A percentile compares a stretch with the other conserved stretches of the same genome.
phyloP scores from a whole-genome alignment of 2,113 vertebrate species.

The Podarcis cretensis region DNA sequence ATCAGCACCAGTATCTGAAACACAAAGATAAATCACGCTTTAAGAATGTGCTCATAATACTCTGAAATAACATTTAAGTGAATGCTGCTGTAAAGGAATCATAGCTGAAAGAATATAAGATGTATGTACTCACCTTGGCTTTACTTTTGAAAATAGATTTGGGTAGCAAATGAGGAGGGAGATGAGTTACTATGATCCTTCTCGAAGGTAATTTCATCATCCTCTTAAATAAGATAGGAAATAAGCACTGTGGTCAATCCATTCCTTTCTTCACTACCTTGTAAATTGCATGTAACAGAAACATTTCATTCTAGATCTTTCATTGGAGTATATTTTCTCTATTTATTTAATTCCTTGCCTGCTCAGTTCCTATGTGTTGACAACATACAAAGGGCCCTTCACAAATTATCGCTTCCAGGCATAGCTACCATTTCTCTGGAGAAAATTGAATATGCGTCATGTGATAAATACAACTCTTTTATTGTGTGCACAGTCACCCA shows the following conservation, averaged over 20 bases:
- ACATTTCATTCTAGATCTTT: neutral
- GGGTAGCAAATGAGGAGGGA: slow-evolving; percentile 47
- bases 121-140: slow-evolving; percentile 46
- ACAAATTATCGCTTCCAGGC: neutral
- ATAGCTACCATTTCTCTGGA: neutral
- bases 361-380: neutral
- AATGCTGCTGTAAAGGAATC: neutral
- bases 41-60: neutral
- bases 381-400: neutral
- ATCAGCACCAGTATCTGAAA: slow-evolving; percentile 31
- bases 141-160: slow-evolving; percentile 47
- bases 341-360: neutral
- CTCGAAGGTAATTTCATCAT: slow-evolving; percentile 40
- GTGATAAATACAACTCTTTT: neutral
- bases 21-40: neutral
- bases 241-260: neutral
- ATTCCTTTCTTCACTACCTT: neutral
- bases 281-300: neutral
- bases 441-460: neutral
- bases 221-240: slow-evolving; percentile 23
- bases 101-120: neutral
- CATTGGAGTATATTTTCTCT: no score
- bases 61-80: neutral
- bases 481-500: neutral
- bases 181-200: slow-evolving; percentile 41